These are phyloP conservation scores for Synanthedon tipuliformis DNA, from an alignment of 2,888 invertebrate genomes.

Conservation along the genomic window DNA sequence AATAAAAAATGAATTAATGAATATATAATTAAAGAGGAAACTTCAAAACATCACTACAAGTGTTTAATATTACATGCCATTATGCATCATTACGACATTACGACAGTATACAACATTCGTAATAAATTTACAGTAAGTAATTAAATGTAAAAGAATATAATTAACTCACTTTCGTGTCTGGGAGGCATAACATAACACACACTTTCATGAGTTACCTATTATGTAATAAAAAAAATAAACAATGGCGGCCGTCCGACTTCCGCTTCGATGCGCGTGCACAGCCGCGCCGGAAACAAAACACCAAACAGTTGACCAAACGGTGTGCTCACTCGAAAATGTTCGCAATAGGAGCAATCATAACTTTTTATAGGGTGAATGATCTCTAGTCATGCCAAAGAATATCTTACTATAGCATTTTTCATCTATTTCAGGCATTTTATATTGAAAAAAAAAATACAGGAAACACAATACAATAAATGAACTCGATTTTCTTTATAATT, in stretches of 20 bases:
- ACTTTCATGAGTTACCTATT: slow-evolving; percentile 43
- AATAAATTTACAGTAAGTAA: background rate
- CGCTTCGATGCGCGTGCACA: slow-evolving; percentile 24
- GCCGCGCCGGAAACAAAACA: slow-evolving; percentile 21
- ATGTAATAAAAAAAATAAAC: slow-evolving; percentile 22
- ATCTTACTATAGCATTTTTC: too few relatives aligned
- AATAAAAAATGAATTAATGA: background rate
- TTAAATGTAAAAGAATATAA: slow-evolving; percentile 19
- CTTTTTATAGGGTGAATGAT: slow-evolving; percentile 1
- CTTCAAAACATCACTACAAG: background rate
- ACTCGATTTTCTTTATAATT: too few relatives aligned
- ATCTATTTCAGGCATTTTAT: too few relatives aligned
- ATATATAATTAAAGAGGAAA: background rate
- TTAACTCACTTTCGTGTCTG: slow-evolving; percentile 57
- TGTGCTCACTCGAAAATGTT: slow-evolving; percentile 7
- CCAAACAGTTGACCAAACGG: background rate
- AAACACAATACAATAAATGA: too few relatives aligned
- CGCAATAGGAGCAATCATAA: slow-evolving; percentile 5
- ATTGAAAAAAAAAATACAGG: too few relatives aligned
- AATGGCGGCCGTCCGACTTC: slow-evolving; percentile 18
- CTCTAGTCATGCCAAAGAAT: slow-evolving; percentile 1
- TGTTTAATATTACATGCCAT: too few relatives aligned
- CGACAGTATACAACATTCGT: too few relatives aligned
- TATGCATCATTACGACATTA: too few relatives aligned
- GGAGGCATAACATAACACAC: slow-evolving; percentile 36